Evolutionary conservation across 2,113 vertebrate species (phyloP).

Genomic region (Todiramphus chloris): DNA sequence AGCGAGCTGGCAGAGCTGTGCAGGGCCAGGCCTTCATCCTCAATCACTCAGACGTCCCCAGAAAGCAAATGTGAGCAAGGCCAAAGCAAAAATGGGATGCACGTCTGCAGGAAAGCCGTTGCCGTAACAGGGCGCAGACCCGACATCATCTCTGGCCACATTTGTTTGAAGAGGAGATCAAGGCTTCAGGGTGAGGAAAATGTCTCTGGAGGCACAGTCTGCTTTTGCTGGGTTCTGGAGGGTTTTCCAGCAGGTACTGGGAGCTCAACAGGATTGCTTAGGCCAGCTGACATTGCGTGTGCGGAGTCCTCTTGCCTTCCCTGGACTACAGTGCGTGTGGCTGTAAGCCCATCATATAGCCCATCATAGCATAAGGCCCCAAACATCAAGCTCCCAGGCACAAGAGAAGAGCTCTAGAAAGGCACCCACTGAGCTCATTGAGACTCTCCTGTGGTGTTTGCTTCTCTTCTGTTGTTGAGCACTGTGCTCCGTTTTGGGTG

Average conservation of each 20-base stretch:
- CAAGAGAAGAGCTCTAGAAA: neutral
- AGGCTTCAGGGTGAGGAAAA: neutral
- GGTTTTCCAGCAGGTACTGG: neutral
- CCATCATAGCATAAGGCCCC: neutral
- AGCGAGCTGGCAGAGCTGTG: constrained; percentile 24
- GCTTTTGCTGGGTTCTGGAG: neutral
- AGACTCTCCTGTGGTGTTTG: neutral
- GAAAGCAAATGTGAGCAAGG: constrained; percentile 13
- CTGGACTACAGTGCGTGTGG: neutral
- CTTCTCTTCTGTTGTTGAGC: neutral
- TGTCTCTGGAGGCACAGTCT: neutral
- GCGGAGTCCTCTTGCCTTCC: neutral
- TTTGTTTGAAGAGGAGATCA: neutral
- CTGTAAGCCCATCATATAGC: neutral
- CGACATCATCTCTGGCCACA: neutral
- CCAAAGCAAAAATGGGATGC: neutral
- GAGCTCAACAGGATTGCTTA: neutral
- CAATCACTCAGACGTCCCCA: neutral
- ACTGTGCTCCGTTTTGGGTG: no score
- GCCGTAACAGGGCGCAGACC: neutral
- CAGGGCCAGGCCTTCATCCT: neutral
- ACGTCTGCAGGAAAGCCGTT: neutral
- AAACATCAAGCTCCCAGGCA: neutral
- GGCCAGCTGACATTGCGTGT: neutral
- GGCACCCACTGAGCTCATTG: neutral